These are phyloP conservation scores for Carabus problematicus DNA, from an alignment of 2,888 invertebrate species.

Conservation along the genomic window DNA sequence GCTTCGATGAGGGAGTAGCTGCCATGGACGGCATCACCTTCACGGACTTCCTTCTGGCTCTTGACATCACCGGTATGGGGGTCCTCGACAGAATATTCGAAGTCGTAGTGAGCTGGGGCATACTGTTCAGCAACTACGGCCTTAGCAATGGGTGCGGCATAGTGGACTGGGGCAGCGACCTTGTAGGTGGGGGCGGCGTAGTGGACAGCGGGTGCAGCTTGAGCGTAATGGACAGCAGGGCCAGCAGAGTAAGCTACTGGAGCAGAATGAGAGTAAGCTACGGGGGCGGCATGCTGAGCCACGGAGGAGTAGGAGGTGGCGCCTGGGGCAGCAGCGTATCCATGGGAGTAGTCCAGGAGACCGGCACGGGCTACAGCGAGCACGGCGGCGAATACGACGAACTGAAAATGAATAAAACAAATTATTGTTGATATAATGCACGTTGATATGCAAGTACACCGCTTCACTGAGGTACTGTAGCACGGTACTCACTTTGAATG, in stretches of 20 bases:
- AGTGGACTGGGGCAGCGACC: constrained; percentile 20
- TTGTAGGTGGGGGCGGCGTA: not conserved
- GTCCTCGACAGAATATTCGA: constrained; percentile 60
- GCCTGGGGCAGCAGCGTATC: constrained; percentile 53
- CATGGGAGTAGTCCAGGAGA: constrained; percentile 49
- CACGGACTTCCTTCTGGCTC: constrained; percentile 62
- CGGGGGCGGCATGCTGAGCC: constrained; percentile 49
- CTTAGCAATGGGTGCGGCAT: constrained; percentile 52
- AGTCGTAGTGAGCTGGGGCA: constrained; percentile 61
- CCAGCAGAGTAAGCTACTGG: constrained; percentile 49
- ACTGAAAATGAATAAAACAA: not conserved
- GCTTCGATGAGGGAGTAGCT: constrained; percentile 63
- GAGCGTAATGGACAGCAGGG: constrained; percentile 29
- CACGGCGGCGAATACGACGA: constrained; percentile 55
- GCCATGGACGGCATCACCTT: constrained; percentile 63
- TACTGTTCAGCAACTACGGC: constrained; percentile 57
- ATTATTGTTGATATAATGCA: not conserved
- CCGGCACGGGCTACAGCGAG: constrained; percentile 58
- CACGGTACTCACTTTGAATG: constrained; percentile 14
- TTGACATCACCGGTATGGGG: constrained; percentile 64
- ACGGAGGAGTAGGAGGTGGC: constrained; percentile 53
- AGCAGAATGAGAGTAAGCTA: constrained; percentile 20
- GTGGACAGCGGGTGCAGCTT: constrained; percentile 32
- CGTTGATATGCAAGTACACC: not conserved
- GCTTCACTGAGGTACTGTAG: not conserved